Base-by-base conservation (phyloP, 2,888 invertebrate species). In the Pristionchus fissidentatus region DNA sequence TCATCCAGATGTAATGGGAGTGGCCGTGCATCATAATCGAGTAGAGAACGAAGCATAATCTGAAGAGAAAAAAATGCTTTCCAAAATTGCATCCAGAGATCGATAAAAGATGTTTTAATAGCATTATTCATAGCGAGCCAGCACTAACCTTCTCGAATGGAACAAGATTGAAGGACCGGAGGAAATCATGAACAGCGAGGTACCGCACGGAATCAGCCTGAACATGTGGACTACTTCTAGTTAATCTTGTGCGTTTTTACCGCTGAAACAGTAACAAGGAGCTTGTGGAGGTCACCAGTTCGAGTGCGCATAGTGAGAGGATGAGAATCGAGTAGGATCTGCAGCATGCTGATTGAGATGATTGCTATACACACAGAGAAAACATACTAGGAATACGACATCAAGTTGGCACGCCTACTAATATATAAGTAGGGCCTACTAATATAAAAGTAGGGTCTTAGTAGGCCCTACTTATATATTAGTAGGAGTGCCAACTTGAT, bases 21-120 rank as follows among this genome's bases (percentile, higher is more conserved):
- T 77, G 49, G 0, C 75, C 75, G 32, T 77, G 75, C 49, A 77
- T 49, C 75, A 77, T 77, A n/a, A 77, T 29, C 5, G 75, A 46
- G 49, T 77, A 77, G 32, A 77, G 29, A 29, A 77, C 75, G 49
- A 49, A 49, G 13, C 75, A 77, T 49, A 77, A 77, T 32, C 75
- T 77, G 29, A 7, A 77, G 32, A 38, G n/a, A n/a, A n/a, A n/a
- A n/a, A n/a, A n/a, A n/a, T n/a, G n/a, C n/a, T n/a, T n/a, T n/a
- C n/a, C n/a, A n/a, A n/a, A n/a, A n/a, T n/a, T n/a, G n/a, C n/a
- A n/a, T n/a, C n/a, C n/a, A n/a, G n/a, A n/a, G n/a, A n/a, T n/a
- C n/a, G n/a, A 55, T 55, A 8, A 22, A 55, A 55, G 4, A 52
- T 4, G 26, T 2, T 32, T 32, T 8, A n/a, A n/a, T n/a, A n/a